Evolutionary conservation across 2,888 invertebrate genomes (phyloP).

Genomic region (Macrosoma leucophasiata): DNA sequence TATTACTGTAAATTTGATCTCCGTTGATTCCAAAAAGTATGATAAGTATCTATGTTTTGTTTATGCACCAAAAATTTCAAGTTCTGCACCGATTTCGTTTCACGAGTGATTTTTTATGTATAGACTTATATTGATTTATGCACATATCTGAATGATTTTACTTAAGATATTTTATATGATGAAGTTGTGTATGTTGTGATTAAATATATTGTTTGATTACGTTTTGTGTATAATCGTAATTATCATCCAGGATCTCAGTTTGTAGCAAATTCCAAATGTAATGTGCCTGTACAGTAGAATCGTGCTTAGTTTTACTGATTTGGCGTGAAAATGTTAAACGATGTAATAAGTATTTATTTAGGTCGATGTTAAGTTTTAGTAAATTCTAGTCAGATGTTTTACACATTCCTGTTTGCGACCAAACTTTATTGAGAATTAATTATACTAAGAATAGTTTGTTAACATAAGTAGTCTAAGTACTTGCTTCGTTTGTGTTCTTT

Average conservation of each 20-base stretch:
- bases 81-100: conserved; percentile 1
- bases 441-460: conserved; percentile 33
- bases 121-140: conserved; percentile 9
- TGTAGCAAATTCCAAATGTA: conserved; percentile 46
- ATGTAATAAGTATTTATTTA: conserved; percentile 69
- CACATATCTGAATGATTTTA: conserved; percentile 7
- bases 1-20: conserved; percentile 49
- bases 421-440: conserved; percentile 55
- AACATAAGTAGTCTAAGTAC: no score
- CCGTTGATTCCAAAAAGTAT: conserved; percentile 50
- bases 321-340: conserved; percentile 55
- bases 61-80: background rate
- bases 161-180: conserved; percentile 7
- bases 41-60: conserved; percentile 42
- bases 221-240: conserved; percentile 43
- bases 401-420: conserved; percentile 75
- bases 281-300: conserved; percentile 29
- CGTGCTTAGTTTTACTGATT: conserved; percentile 39
- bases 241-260: conserved; percentile 56
- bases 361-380: conserved; percentile 73
- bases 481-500: no score
- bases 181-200: conserved; percentile 19
- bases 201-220: conserved; percentile 28
- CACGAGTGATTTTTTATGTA: conserved; percentile 9
- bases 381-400: conserved; percentile 75